A percentile compares a stretch with the other conserved stretches of the same genome.
Conservation (phyloP, 35 echinoderm and acorn worm species). For the Heliocidaris erythrogramma region DNA sequence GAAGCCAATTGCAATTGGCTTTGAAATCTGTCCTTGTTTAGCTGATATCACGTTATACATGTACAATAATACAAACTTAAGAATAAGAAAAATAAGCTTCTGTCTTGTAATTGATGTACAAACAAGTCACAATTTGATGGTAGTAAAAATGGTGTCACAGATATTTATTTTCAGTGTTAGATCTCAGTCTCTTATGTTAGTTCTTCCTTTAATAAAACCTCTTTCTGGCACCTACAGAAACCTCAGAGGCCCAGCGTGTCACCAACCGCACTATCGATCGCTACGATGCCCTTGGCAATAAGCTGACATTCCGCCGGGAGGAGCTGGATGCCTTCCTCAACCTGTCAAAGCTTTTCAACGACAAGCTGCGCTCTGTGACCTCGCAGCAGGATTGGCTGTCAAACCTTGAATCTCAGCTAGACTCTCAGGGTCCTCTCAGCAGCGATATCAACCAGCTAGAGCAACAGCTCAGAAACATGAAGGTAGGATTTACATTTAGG, state of each 20-base stretch:
- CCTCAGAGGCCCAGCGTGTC: conserved; percentile 72
- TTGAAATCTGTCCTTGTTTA: no score
- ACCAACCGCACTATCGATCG: conserved; percentile 70
- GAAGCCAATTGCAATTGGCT: no score
- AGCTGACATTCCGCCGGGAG: conserved; percentile 78
- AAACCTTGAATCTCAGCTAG: conserved; percentile 65
- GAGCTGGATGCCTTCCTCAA: conserved; percentile 93
- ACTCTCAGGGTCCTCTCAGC: conserved; percentile 79
- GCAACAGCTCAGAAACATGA: conserved; percentile 80
- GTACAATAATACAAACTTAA: no score
- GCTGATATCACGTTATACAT: no score
- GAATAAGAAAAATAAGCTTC: no score
- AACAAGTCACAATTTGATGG: no score
- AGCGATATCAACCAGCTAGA: conserved; percentile 81
- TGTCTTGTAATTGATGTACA: no score
- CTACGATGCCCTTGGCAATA: conserved; percentile 78
- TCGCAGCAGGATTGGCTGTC: conserved; percentile 80
- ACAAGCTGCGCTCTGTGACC: conserved; percentile 70
- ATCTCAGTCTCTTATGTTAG: no score
- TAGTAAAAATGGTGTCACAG: no score
- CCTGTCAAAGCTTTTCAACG: conserved; percentile 76
- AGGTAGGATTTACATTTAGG: conserved; percentile 73
- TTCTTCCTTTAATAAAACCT: neutral
- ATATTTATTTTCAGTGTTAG: no score
- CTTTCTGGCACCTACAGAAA: conserved; percentile 34